These are phyloP conservation scores for Bagarius yarrelli DNA, from an alignment of 2,113 vertebrate species.

Conservation along the genomic window DNA sequence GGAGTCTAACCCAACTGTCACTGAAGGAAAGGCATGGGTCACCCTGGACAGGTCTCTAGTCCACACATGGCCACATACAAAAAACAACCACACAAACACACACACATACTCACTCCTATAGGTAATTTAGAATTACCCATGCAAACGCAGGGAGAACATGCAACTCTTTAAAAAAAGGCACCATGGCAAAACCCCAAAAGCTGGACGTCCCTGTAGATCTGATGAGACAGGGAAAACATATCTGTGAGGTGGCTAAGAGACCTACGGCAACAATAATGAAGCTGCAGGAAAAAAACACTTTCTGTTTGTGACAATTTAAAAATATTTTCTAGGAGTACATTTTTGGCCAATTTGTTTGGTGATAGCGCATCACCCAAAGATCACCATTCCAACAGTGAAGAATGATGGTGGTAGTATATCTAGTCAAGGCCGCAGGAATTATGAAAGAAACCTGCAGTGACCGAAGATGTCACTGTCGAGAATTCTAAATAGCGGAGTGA, in stretches of 20 bases:
- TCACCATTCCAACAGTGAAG: not conserved
- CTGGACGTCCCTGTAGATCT: not conserved
- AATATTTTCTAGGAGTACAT: no score
- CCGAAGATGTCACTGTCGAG: not conserved
- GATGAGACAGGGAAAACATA: not conserved
- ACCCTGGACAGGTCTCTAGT: no score
- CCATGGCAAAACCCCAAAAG: not conserved
- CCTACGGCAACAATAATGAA: not conserved
- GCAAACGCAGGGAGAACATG: no score
- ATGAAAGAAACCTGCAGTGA: not conserved
- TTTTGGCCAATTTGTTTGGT: not conserved
- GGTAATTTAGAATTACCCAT: no score
- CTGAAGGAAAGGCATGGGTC: no score
- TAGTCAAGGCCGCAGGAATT: not conserved
- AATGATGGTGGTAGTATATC: not conserved
- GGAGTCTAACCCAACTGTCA: no score
- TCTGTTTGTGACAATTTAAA: not conserved
- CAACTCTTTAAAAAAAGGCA: not conserved
- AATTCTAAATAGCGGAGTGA: no score
- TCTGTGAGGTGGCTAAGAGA: not conserved
- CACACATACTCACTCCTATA: no score
- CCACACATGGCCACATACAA: no score
- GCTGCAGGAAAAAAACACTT: not conserved
- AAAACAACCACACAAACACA: no score
- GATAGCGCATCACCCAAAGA: not conserved